Conservation (phyloP, 2,797 vertebrate genomes). For the Prunella strophiata region DNA sequence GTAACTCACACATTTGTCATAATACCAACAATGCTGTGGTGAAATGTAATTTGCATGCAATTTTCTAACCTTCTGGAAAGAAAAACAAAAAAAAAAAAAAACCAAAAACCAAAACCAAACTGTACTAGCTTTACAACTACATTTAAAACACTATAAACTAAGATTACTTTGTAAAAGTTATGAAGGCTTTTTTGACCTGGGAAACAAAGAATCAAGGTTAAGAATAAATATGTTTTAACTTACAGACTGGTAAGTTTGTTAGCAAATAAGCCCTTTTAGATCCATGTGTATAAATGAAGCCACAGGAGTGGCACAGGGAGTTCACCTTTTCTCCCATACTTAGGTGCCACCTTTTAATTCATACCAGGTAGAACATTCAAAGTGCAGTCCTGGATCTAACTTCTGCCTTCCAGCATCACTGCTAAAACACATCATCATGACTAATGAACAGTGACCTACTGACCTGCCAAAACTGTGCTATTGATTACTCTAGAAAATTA, state of each 20-base stretch:
- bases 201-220: background rate
- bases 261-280: background rate
- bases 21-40: background rate
- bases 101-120: too few species aligned
- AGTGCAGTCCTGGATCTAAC: background rate
- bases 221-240: background rate
- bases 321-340: background rate
- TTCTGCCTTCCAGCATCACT: background rate
- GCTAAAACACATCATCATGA: background rate
- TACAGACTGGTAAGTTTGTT: background rate
- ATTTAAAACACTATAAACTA: background rate
- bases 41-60: background rate
- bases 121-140: background rate
- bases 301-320: background rate
- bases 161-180: background rate
- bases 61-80: background rate
- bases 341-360: background rate
- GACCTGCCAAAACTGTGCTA: background rate
- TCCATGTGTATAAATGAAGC: background rate
- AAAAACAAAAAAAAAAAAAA: background rate
- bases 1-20: background rate
- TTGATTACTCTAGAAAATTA: background rate
- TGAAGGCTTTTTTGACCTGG: background rate
- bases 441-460: background rate
- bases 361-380: background rate